These are phyloP conservation scores for Dromiciops gliroides DNA, from an alignment of 2,113 vertebrate species.

Conservation along the genomic window DNA sequence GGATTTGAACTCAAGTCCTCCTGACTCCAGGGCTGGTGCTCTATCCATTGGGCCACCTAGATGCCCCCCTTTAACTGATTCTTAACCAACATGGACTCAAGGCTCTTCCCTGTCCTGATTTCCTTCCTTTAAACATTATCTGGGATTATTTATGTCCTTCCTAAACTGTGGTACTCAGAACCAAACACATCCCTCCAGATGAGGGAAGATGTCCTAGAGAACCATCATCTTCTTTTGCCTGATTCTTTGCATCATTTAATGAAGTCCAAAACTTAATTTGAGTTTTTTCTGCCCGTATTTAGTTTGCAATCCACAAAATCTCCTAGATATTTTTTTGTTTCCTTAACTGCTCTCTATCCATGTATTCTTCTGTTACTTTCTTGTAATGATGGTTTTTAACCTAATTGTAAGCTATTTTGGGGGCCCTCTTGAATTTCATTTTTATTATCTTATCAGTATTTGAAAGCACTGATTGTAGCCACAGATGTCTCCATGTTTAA, in stretches of 20 bases:
- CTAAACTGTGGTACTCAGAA: background rate
- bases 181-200: background rate
- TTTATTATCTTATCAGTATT: background rate
- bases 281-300: background rate
- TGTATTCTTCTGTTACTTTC: background rate
- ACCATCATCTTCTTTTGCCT: background rate
- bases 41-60: too few species aligned
- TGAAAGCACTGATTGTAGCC: background rate
- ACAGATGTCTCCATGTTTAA: background rate
- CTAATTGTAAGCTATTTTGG: background rate
- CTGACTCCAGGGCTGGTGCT: too few species aligned
- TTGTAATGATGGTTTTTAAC: background rate
- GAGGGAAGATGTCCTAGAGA: background rate
- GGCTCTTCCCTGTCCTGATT: background rate
- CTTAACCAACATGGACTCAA: background rate
- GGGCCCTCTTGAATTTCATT: background rate
- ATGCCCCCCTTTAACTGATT: too few species aligned
- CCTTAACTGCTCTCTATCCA: background rate
- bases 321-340: background rate
- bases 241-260: background rate
- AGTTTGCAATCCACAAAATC: slow-evolving; percentile 12
- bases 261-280: background rate
- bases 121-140: background rate
- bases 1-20: too few species aligned
- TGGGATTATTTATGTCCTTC: background rate